Percentiles rank a stretch among this genome's conserved stretches.
These are phyloP conservation scores for Schizothorax lantsangensis DNA, from an alignment of 2,797 vertebrate species.

Conservation along the genomic window DNA sequence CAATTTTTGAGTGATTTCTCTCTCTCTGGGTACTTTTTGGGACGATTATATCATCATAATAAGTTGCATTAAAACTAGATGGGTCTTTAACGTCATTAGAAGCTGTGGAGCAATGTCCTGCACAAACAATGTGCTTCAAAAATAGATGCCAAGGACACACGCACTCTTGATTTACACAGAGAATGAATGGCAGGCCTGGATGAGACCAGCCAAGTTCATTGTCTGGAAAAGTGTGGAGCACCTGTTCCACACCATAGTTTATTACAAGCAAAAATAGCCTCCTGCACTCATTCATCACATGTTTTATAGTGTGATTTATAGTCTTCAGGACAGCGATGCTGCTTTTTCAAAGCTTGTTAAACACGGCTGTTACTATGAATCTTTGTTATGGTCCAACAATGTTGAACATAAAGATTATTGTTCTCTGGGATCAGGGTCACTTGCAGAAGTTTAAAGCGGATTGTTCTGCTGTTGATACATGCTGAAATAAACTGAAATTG, in stretches of 20 bases:
- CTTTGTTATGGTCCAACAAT: conserved; percentile 30
- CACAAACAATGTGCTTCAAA: conserved; percentile 51
- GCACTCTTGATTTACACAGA: conserved; percentile 69
- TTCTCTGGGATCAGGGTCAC: neutral
- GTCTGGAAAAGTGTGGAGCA: conserved; percentile 72
- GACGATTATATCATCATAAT: neutral
- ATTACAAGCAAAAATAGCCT: conserved; percentile 76
- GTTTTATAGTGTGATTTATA: conserved; percentile 69
- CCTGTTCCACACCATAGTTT: conserved; percentile 73
- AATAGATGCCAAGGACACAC: conserved; percentile 63
- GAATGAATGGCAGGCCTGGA: conserved; percentile 38
- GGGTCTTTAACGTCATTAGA: neutral
- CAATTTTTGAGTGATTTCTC: neutral
- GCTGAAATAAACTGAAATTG: neutral
- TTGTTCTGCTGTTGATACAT: conserved; percentile 4
- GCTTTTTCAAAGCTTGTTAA: conserved; percentile 33
- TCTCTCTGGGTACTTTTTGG: neutral
- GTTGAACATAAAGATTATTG: neutral
- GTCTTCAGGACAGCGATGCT: conserved; percentile 40
- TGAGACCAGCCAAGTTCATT: conserved; percentile 71
- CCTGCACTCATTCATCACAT: conserved; percentile 49
- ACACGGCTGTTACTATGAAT: conserved; percentile 8
- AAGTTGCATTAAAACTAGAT: neutral
- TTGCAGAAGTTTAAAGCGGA: neutral
- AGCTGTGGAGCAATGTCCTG: conserved; percentile 39